Percentiles rank a stretch among this genome's conserved stretches.
phyloP scores from a whole-genome alignment of 2,888 invertebrate genomes.

The Clunio marinus region DNA sequence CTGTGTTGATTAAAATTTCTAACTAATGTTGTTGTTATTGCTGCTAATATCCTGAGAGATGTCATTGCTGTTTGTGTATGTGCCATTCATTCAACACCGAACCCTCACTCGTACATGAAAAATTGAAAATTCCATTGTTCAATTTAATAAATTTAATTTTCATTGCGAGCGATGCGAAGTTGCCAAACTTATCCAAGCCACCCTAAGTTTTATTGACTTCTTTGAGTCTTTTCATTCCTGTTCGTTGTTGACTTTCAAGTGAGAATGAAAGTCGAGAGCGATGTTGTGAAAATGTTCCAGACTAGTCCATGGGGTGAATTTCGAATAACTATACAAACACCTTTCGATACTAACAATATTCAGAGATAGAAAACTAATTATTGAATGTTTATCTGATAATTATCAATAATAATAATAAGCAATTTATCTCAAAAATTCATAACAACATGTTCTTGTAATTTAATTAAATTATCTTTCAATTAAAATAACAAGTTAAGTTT shows the following conservation, averaged over 20 bases:
- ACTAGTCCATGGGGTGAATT: constrained; percentile 10
- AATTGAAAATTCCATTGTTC: constrained; percentile 33
- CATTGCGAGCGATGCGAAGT: constrained; percentile 30
- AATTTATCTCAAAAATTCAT: too few species aligned
- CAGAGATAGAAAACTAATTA: too few species aligned
- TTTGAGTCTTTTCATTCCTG: not conserved
- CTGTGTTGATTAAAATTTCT: too few species aligned
- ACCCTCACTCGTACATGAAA: constrained; percentile 21
- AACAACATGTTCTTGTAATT: too few species aligned
- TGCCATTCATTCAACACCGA: constrained; percentile 15
- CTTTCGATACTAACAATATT: constrained; percentile 5
- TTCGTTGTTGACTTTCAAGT: constrained; percentile 10
- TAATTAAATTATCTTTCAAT: too few species aligned
- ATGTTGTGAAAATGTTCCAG: not conserved
- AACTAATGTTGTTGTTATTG: constrained; percentile 14
- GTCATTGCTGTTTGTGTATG: not conserved
- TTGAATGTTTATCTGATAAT: too few species aligned
- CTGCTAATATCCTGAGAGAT: constrained; percentile 18
- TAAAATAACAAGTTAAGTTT: too few species aligned
- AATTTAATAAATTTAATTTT: constrained; percentile 39
- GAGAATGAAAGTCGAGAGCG: not conserved
- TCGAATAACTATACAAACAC: constrained; percentile 13
- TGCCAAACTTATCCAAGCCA: constrained; percentile 26
- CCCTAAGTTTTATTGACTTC: constrained; percentile 17
- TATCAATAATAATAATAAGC: too few species aligned